Evolutionary conservation across 2,797 vertebrate species (phyloP).

Genomic region (Protonibea diacanthus): DNA sequence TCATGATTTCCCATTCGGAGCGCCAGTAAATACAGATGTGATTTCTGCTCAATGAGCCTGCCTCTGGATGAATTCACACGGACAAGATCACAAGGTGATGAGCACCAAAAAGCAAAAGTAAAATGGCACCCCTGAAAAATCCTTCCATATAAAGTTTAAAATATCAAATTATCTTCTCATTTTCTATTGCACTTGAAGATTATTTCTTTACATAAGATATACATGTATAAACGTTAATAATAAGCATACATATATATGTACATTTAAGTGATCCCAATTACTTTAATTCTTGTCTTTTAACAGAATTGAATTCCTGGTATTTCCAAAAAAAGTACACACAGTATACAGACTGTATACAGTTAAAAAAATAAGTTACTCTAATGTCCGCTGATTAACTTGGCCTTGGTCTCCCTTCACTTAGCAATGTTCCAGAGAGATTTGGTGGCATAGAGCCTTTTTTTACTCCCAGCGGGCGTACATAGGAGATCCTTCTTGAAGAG

Average conservation of each 20-base stretch:
- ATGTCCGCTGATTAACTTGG: slow-evolving; percentile 73
- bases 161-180: slow-evolving; percentile 83
- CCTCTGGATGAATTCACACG: slow-evolving; percentile 61
- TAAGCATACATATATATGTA: slow-evolving; percentile 80
- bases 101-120: slow-evolving; percentile 72
- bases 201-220: slow-evolving; percentile 87
- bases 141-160: slow-evolving; percentile 77
- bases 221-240: slow-evolving; percentile 84
- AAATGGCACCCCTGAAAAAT: slow-evolving; percentile 80
- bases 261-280: slow-evolving; percentile 81
- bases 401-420: slow-evolving; percentile 75
- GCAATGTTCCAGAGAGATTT: slow-evolving; percentile 81
- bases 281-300: slow-evolving; percentile 77
- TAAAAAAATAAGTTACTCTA: slow-evolving; percentile 87
- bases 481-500: slow-evolving; percentile 71
- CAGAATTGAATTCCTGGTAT: slow-evolving; percentile 77
- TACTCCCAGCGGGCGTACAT: slow-evolving; percentile 71
- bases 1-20: slow-evolving; percentile 30
- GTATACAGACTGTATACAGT: slow-evolving; percentile 82
- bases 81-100: slow-evolving; percentile 53
- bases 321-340: slow-evolving; percentile 72
- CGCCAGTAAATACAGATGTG: slow-evolving; percentile 51
- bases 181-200: slow-evolving; percentile 90
- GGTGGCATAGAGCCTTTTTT: slow-evolving; percentile 68
- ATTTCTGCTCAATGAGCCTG: slow-evolving; percentile 54